These are phyloP conservation scores for Caenorhabditis sp. DNA, from an alignment of 2,888 invertebrate species.

Conservation along the genomic window DNA sequence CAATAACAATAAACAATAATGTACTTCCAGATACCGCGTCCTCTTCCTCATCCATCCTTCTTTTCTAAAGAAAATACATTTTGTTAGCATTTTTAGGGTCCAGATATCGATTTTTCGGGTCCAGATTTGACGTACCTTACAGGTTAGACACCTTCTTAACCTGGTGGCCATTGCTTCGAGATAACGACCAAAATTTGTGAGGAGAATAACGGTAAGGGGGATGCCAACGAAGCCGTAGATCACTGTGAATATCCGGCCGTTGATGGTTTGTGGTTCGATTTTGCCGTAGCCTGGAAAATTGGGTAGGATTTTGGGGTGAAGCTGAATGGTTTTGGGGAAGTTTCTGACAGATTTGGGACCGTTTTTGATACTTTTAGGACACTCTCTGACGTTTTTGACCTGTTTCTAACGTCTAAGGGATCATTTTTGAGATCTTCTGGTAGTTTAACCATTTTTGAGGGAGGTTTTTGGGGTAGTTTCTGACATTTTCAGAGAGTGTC, in stretches of 20 bases:
- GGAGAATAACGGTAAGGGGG: conserved; percentile 67
- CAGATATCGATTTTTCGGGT: no score
- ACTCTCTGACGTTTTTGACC: no score
- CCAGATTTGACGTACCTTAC: not conserved
- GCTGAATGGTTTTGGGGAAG: not conserved
- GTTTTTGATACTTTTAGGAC: not conserved
- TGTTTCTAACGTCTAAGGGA: no score
- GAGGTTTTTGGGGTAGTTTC: no score
- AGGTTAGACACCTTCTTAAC: conserved; percentile 24
- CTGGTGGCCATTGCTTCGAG: conserved; percentile 57
- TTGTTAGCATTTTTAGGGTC: not conserved
- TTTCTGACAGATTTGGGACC: not conserved
- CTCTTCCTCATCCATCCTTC: conserved; percentile 27
- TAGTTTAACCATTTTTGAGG: no score
- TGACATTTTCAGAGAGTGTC: no score
- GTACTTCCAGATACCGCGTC: conserved; percentile 47
- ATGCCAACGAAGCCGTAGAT: conserved; percentile 69
- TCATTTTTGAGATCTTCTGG: no score
- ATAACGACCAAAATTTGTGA: conserved; percentile 68
- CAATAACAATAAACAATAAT: conserved; percentile 51
- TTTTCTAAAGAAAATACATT: conserved; percentile 3
- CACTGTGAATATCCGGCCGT: conserved; percentile 67
- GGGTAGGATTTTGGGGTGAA: no score
- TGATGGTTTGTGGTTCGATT: conserved; percentile 63
- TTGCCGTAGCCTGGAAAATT: conserved; percentile 68